phyloP scores from a whole-genome alignment of 2,113 vertebrate genomes.

The rabbit (Oryctolagus cuniculus) region mOryCun1.1 NC_091440.1:54187501-54188000 shows the following conservation, averaged over 20 bases:
- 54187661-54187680: neutral
- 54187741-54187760: neutral
- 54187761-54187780: neutral
- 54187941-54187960: neutral
- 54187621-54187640: neutral
- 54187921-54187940: neutral
- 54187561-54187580: neutral
- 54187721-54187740: neutral
- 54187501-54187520: too few relatives aligned
- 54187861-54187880: neutral
- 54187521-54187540: neutral
- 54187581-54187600: neutral
- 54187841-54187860: neutral
- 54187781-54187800: neutral
- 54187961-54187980: neutral
- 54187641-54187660: neutral
- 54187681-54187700: neutral
- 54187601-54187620: neutral
- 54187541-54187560: neutral
- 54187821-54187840: neutral
- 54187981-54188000: neutral
- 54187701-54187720: neutral
- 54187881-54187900: neutral
- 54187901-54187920: fast-evolving
- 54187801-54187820: neutral